Evolutionary conservation across 2,888 invertebrate species (phyloP).

Genomic region (Troides aeacus): DNA sequence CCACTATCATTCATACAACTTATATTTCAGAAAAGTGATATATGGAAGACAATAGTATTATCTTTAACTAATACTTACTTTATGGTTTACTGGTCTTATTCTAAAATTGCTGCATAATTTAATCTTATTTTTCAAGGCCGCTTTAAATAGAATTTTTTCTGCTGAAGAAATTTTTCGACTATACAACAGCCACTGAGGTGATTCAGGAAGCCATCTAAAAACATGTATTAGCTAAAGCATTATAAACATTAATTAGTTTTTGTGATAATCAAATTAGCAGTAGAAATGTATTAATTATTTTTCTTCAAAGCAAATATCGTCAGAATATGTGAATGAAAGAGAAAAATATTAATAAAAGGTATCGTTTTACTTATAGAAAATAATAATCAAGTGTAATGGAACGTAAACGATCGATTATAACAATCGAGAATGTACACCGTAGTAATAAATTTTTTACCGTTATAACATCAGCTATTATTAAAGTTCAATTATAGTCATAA

Average conservation of each 20-base stretch:
- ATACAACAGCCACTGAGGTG: slow-evolving; percentile 69
- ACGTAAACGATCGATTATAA: background rate
- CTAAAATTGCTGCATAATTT: slow-evolving; percentile 61
- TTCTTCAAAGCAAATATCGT: no score
- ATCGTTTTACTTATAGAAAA: background rate
- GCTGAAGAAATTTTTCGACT: slow-evolving; percentile 59
- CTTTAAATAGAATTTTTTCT: slow-evolving; percentile 55
- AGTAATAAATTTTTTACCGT: background rate
- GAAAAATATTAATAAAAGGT: background rate
- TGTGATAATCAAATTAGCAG: background rate
- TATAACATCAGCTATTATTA: background rate
- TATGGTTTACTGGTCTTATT: slow-evolving; percentile 69
- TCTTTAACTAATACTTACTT: slow-evolving; percentile 52
- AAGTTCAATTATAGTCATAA: background rate
- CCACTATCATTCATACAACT: no score
- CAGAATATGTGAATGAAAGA: background rate
- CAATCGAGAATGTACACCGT: no score
- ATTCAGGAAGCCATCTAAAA: slow-evolving; percentile 65
- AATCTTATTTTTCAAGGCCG: slow-evolving; percentile 58
- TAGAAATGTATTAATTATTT: background rate
- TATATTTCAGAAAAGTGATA: background rate
- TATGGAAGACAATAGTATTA: background rate
- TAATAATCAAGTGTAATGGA: background rate
- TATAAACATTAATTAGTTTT: background rate
- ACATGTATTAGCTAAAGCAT: slow-evolving; percentile 19